Percentiles rank a stretch among this genome's conserved stretches.
Conservation (phyloP, 2,888 invertebrate genomes). For the Ophonus ardosiacus region DNA sequence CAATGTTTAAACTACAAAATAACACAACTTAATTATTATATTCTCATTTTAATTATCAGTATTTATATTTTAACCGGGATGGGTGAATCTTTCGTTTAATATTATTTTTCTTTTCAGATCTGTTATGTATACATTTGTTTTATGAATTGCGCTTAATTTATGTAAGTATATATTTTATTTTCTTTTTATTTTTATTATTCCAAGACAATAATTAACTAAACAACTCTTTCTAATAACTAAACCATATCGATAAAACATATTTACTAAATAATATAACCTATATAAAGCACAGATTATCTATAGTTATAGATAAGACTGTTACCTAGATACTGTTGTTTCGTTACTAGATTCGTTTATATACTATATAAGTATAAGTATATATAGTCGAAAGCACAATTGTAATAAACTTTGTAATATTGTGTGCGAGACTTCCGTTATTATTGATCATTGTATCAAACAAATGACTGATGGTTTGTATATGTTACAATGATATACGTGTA, state of each 20-base stretch:
- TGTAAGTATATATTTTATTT: neutral
- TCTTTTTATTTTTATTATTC: neutral
- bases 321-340: conserved; percentile 16
- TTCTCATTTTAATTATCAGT: neutral
- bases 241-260: conserved; percentile 48
- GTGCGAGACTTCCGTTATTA: conserved; percentile 27
- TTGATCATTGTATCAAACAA: conserved; percentile 50
- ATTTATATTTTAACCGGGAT: neutral
- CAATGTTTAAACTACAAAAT: neutral
- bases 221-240: neutral
- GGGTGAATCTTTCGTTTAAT: no score
- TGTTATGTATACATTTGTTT: neutral
- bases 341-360: conserved; percentile 28
- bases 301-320: conserved; percentile 47
- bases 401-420: conserved; percentile 47
- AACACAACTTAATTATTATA: neutral
- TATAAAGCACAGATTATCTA: conserved; percentile 44
- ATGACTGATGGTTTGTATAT: conserved; percentile 53
- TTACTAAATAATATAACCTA: conserved; percentile 25
- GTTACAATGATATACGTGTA: conserved; percentile 46
- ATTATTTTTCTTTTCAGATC: neutral
- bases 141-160: neutral
- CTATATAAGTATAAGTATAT: conserved; percentile 56
- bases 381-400: conserved; percentile 54
- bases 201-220: conserved; percentile 27